phyloP scores from a whole-genome alignment of 2,113 vertebrate genomes.

The Phylloscopus trochilus region DNA sequence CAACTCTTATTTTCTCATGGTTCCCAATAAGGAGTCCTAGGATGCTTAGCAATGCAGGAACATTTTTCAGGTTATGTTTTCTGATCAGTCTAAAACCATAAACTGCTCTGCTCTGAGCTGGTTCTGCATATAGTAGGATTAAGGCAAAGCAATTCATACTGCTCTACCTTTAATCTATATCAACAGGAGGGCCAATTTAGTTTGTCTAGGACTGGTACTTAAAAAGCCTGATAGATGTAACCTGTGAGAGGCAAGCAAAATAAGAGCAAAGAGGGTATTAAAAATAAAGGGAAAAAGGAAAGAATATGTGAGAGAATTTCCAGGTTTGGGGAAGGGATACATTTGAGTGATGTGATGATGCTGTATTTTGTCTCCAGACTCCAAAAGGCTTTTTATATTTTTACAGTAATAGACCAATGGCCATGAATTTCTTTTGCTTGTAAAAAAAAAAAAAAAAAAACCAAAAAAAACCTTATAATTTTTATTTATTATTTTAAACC shows the following conservation, averaged over 20 bases:
- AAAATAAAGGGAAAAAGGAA: neutral
- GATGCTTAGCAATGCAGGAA: neutral
- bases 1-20: neutral
- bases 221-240: slow-evolving; percentile 22
- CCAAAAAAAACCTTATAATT: neutral
- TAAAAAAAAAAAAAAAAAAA: neutral
- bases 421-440: neutral
- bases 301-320: neutral
- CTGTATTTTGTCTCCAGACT: neutral
- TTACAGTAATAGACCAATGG: neutral
- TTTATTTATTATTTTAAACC: neutral
- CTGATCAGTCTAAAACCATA: slow-evolving; percentile 32
- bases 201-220: slow-evolving; percentile 34
- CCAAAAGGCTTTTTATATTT: neutral
- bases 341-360: neutral
- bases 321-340: neutral
- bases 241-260: slow-evolving; percentile 25
- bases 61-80: slow-evolving; percentile 27
- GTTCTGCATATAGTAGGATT: slow-evolving; percentile 71
- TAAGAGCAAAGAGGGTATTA: neutral
- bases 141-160: slow-evolving; percentile 54
- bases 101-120: slow-evolving; percentile 6
- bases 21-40: neutral
- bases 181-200: slow-evolving; percentile 58
- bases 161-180: slow-evolving; percentile 62